These are phyloP conservation scores for Limonius californicus DNA, from an alignment of 1,140 invertebrate species.

Conservation along the genomic window DNA sequence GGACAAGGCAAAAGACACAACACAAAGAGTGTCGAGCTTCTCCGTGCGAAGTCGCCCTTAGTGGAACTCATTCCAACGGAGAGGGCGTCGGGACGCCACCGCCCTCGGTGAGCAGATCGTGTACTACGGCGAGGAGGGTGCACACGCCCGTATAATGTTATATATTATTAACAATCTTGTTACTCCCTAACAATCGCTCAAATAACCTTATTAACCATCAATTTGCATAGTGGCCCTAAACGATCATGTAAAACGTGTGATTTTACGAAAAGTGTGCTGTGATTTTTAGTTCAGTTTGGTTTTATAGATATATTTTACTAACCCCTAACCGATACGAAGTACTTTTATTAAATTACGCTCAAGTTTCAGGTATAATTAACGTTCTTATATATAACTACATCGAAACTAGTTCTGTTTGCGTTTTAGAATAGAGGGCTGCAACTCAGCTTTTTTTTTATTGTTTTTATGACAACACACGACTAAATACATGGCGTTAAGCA, in stretches of 20 bases:
- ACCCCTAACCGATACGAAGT: not conserved
- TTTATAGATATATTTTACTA: constrained; percentile 12
- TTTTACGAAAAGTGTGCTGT: constrained; percentile 30
- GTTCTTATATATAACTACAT: constrained; percentile 16
- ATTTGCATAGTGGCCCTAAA: constrained; percentile 16
- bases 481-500: not conserved
- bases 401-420: constrained; percentile 27
- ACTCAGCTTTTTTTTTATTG: constrained; percentile 19
- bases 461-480: constrained; percentile 16
- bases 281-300: constrained; percentile 17
- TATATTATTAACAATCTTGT: constrained; percentile 29
- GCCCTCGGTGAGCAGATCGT: constrained; percentile 27
- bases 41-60: constrained; percentile 7
- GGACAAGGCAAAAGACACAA: not conserved
- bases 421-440: constrained; percentile 26
- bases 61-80: not conserved
- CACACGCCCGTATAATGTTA: constrained; percentile 31
- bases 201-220: constrained; percentile 19
- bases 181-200: constrained; percentile 21
- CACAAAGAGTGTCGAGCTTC: not conserved
- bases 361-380: constrained; percentile 8
- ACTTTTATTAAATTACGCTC: not conserved
- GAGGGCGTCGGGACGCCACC: constrained; percentile 22
- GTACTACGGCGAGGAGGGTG: constrained; percentile 30
- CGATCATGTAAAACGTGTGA: constrained; percentile 28